These are phyloP conservation scores for Venustoraphidia nigricollis DNA, from an alignment of 2,888 invertebrate species.

Conservation along the genomic window DNA sequence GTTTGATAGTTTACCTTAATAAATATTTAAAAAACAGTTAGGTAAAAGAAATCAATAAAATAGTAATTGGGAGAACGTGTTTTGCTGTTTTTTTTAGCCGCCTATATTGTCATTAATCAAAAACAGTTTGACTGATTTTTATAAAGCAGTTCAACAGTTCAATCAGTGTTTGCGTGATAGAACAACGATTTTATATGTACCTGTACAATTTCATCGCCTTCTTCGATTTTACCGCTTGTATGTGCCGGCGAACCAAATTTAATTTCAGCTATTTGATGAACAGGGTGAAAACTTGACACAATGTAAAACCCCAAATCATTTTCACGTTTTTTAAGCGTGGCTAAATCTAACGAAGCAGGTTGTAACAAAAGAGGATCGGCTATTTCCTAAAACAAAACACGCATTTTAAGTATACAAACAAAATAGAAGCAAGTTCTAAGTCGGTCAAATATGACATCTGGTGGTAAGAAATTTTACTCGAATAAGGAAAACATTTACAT, in stretches of 20 bases:
- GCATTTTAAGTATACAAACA: background rate
- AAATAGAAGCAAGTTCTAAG: background rate
- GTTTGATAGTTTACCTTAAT: slow-evolving; percentile 52
- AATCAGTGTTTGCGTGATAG: too few relatives aligned
- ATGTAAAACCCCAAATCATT: slow-evolving; percentile 85
- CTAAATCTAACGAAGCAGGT: slow-evolving; percentile 79
- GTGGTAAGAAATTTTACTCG: too few relatives aligned
- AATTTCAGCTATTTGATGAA: slow-evolving; percentile 72
- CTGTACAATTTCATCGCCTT: slow-evolving; percentile 93
- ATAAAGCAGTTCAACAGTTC: too few relatives aligned
- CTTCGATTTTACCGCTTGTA: slow-evolving; percentile 80
- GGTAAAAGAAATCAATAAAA: too few relatives aligned
- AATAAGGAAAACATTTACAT: too few relatives aligned
- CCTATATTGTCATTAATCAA: too few relatives aligned
- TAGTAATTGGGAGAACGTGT: too few relatives aligned
- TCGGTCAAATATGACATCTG: too few relatives aligned
- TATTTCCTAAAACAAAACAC: slow-evolving; percentile 38
- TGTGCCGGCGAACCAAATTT: slow-evolving; percentile 87
- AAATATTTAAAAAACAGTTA: slow-evolving; percentile 7
- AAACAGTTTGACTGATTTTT: too few relatives aligned
- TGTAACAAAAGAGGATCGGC: slow-evolving; percentile 82
- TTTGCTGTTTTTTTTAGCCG: too few relatives aligned
- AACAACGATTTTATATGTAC: slow-evolving; percentile 30
- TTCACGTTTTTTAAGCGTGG: slow-evolving; percentile 71
- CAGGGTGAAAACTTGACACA: slow-evolving; percentile 67